phyloP scores from a whole-genome alignment of 1,140 invertebrate genomes.

The Sinella curviseta region DNA sequence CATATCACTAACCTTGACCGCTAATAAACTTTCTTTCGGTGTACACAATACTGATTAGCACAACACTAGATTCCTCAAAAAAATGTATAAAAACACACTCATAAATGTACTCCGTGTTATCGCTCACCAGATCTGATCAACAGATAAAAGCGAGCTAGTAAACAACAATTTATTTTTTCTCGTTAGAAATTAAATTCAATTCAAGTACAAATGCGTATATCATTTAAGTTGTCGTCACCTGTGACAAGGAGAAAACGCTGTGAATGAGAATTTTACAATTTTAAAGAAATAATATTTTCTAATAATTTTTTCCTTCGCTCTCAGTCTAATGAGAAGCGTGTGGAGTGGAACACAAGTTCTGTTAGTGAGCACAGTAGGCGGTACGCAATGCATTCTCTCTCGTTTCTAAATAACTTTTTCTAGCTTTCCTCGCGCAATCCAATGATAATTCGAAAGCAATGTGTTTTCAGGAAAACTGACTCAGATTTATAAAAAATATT shows the following conservation, averaged over 20 bases:
- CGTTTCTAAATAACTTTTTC: not conserved
- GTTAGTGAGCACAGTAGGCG: constrained; percentile 4
- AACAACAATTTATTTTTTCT: too few relatives aligned
- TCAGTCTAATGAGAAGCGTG: not conserved
- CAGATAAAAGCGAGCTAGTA: too few relatives aligned
- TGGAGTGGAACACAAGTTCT: constrained; percentile 17
- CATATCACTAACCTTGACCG: constrained; percentile 20
- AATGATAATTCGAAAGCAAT: too few relatives aligned
- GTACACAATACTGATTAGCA: too few relatives aligned
- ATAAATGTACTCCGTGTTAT: too few relatives aligned
- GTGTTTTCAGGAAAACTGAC: too few relatives aligned
- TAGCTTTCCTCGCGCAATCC: not conserved
- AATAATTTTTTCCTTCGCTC: not conserved
- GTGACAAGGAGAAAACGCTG: constrained; percentile 4
- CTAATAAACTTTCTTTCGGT: constrained; percentile 3
- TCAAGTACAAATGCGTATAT: too few relatives aligned
- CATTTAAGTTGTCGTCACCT: constrained; percentile 1
- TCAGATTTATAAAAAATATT: not conserved
- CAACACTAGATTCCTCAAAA: too few relatives aligned
- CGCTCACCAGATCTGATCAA: too few relatives aligned
- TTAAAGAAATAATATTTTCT: not conserved
- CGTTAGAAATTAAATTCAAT: too few relatives aligned
- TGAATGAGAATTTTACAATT: constrained; percentile 1
- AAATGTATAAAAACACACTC: too few relatives aligned
- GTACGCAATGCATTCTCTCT: not conserved